Evolutionary conservation across 2,113 vertebrate genomes (phyloP).

Genomic region (Emberiza fucata): DNA sequence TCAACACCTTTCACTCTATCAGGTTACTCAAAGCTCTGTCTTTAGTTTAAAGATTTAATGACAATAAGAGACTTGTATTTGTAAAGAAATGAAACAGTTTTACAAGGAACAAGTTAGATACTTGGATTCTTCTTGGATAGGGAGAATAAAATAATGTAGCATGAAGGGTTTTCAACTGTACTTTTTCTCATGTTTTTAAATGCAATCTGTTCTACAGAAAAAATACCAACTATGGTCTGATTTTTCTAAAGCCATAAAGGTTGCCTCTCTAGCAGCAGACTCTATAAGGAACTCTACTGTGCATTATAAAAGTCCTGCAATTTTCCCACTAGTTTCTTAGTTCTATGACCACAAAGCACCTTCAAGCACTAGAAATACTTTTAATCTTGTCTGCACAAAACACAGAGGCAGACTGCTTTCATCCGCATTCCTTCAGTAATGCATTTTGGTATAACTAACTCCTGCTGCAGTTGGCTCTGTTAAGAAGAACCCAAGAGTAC

Average conservation of each 20-base stretch:
- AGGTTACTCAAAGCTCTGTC: not conserved
- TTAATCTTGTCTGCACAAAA: not conserved
- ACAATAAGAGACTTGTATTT: not conserved
- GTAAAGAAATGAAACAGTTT: not conserved
- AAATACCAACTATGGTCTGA: not conserved
- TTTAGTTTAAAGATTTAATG: not conserved
- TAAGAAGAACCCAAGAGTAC: conserved; percentile 58
- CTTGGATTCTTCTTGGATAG: not conserved
- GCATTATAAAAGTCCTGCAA: not conserved
- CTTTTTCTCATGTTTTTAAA: not conserved
- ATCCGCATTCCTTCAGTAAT: not conserved
- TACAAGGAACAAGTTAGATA: not conserved
- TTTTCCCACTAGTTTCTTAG: not conserved
- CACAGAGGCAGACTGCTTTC: not conserved
- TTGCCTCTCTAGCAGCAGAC: not conserved
- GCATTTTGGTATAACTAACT: not conserved
- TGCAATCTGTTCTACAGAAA: not conserved
- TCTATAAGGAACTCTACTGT: not conserved
- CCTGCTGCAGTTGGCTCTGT: not conserved
- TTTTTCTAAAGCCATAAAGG: not conserved
- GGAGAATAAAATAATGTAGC: not conserved
- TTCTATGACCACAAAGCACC: not conserved
- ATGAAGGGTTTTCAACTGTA: not conserved
- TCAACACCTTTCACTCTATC: not conserved
- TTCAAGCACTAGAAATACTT: not conserved